Evolutionary conservation across 2,797 vertebrate genomes (phyloP), one percentile per base, ranked within the genome.

Genomic region (Cynodonichthys magdalenae): DNA sequence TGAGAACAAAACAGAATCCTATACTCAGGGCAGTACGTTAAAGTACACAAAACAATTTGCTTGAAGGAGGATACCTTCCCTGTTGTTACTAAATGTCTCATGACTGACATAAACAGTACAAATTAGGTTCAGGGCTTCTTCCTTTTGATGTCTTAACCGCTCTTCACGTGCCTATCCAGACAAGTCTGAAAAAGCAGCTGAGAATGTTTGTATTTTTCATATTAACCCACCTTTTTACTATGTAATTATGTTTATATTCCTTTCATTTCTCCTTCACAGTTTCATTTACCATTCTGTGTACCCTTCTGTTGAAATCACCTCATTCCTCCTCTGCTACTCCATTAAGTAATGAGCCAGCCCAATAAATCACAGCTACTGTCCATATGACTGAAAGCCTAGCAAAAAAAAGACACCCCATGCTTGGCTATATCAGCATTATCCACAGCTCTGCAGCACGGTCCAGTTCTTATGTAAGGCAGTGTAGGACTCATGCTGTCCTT

Each of bases 331-430:
- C 71, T 74, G 67, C 81, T 62, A 63, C 44, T 81, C 83, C 87
- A 89, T 89, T 92, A 92, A 59, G 72, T 90, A 90, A 90, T 90
- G 83, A 91, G 67, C 71, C 66, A 52, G 64, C 61, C 66, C 69
- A 53, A 63, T 88, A 85, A 89, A 90, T 89, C 85, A 87, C 79
- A 62, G 63, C 71, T 66, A 55, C 67, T 58, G 55, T 81, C 55
- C 59, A 49, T 70, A 62, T 79, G 76, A 85, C 65, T 77, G 56
- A 81, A 78, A 59, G 65, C 61, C 69, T 85, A 81, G 77, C 42
- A 68, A 85, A 86, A 79, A 83, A 85, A 88, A 79, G 78, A 66
- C 53, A 2, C n/a, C 66, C 65, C 11, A 14, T 45, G 47, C 71
- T 76, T 6, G 9, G 74, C 69, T 75, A 72, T 59, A 81, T 87